These are phyloP conservation scores for Colistium nudipinnis DNA, from an alignment of 2,113 vertebrate species.

Conservation along the genomic window DNA sequence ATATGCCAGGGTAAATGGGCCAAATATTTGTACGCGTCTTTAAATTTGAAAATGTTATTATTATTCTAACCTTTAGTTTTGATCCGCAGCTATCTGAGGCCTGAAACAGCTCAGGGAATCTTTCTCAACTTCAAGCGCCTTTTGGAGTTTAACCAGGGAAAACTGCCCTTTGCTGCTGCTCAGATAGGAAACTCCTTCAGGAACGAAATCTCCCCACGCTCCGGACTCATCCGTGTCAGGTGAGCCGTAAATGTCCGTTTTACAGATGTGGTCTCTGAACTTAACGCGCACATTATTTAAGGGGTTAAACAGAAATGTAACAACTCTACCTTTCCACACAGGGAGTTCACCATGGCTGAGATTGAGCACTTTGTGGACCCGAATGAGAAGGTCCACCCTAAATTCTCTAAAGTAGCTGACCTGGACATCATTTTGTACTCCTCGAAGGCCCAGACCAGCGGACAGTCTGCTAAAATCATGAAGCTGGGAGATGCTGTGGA, in stretches of 20 bases:
- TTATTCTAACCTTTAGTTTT: not conserved
- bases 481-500: slow-evolving; percentile 94
- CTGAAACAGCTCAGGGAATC: slow-evolving; percentile 99
- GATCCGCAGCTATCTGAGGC: slow-evolving; percentile 90
- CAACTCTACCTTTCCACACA: slow-evolving; percentile 48
- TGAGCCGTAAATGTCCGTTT: slow-evolving; percentile 53
- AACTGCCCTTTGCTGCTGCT: slow-evolving; percentile 96
- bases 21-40: fast-evolving
- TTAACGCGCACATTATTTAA: not conserved
- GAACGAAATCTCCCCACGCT: slow-evolving; percentile 98
- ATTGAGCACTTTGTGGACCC: slow-evolving; percentile 99
- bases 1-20: slow-evolving; percentile 90
- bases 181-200: slow-evolving; percentile 99
- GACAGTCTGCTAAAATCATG: slow-evolving; percentile 92
- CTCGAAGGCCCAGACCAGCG: slow-evolving; percentile 95
- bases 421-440: slow-evolving; percentile 91
- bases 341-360: slow-evolving; percentile 99
- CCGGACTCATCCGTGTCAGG: slow-evolving; percentile 97
- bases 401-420: slow-evolving; percentile 90
- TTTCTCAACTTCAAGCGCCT: slow-evolving; percentile 99
- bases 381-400: slow-evolving; percentile 92
- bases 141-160: slow-evolving; percentile 98
- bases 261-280: not conserved
- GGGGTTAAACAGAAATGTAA: not conserved
- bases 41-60: not conserved